Evolutionary conservation across 2,797 vertebrate species (phyloP).

Genomic region (Labroides dimidiatus): DNA sequence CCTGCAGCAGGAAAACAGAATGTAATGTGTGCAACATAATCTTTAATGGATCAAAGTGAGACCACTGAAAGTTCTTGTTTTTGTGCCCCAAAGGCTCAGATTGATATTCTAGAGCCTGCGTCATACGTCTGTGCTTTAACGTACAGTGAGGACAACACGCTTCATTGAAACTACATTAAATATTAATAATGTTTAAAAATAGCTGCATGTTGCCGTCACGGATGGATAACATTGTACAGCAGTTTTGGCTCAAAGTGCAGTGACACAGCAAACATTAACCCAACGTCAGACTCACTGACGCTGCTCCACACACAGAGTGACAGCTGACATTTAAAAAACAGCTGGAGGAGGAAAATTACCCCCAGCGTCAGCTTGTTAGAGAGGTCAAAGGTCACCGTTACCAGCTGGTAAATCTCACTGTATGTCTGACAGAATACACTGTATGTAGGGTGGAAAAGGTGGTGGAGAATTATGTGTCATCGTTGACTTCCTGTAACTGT

Average conservation of each 20-base stretch:
- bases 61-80: no score
- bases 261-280: slow-evolving; percentile 12
- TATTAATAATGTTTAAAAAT: no score
- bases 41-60: no score
- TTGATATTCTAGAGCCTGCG: no score
- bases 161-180: no score
- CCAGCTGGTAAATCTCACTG: no score
- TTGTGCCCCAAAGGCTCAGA: no score
- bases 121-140: no score
- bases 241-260: slow-evolving; percentile 18
- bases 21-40: no score
- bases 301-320: background rate
- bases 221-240: background rate
- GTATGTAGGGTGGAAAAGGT: background rate
- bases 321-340: background rate
- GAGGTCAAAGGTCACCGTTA: background rate
- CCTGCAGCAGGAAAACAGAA: no score
- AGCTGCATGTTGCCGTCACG: background rate
- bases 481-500: background rate
- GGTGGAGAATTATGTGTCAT: background rate
- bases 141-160: no score
- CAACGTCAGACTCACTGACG: background rate
- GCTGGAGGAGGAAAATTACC: background rate
- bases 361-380: background rate
- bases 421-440: no score